Base-by-base conservation (phyloP, 2,888 invertebrate genomes). In the Hirtodrosophila duncani region DNA sequence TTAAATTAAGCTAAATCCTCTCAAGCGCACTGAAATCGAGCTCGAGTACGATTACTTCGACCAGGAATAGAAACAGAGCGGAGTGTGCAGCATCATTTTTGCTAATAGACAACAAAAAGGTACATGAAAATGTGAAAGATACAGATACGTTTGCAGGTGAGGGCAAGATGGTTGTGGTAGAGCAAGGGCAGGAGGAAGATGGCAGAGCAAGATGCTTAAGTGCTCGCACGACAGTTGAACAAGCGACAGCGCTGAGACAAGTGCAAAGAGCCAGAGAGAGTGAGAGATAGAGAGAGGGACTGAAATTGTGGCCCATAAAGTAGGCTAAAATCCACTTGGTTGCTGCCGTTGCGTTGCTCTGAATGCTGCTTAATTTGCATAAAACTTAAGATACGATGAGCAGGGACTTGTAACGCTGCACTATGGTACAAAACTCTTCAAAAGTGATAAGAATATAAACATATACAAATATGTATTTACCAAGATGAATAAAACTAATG, bases 1-100 rank as follows among this genome's bases (percentile, higher is more conserved):
- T 74, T 74, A 74, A 74, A 74, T 74, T 74, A 74, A 74, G 75
- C 72, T 78, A 78, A 74, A 74, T 67, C 72, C 78, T 70, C 74
- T 72, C 67, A 74, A 62, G 74, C 64, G 64, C 56, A 55, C 45
- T 33, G 51, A 61, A n/a, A n/a, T n/a, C n/a, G n/a, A n/a, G n/a
- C 17, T 30, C 30, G 14, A 31, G 11, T 11, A 3, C 10, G 11
- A 2, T n/a, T n/a, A 13, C 7, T 13, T 43, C 34, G 58, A 49
- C 27, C 14, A 17, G 4, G 16, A 21, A 7, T 13, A 39, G 21
- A 8, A 20, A 41, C 20, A 13, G 23, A 16, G 50, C 7, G 36
- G 16, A 21, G 26, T n/a, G 39, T 30, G 29, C 55, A 38, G 33
- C 30, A 39, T 42, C 38, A 37, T 42, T 59, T 51, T 43, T 55